phyloP scores from a whole-genome alignment of 2,797 vertebrate genomes.

The Anabas testudineus region DNA sequence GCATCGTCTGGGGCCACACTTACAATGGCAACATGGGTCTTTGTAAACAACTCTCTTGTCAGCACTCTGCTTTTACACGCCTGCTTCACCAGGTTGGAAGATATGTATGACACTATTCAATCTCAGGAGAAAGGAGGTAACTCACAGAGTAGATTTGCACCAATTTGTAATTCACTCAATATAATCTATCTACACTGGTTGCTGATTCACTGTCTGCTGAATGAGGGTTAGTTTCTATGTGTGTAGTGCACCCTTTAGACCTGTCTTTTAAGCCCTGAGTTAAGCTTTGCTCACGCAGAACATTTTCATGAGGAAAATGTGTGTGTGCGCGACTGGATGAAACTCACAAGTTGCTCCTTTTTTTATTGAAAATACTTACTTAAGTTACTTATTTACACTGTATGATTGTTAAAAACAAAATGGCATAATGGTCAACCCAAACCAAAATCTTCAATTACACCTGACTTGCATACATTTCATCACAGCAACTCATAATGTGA shows the following conservation, averaged over 20 bases:
- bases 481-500: too few species aligned
- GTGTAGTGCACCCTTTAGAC: not conserved
- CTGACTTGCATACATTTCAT: too few species aligned
- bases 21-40: conserved; percentile 25
- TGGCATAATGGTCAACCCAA: too few species aligned
- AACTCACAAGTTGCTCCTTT: too few species aligned
- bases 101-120: conserved; percentile 7
- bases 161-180: not conserved
- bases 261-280: not conserved
- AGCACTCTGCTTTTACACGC: conserved; percentile 35
- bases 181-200: not conserved
- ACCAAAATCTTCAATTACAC: too few species aligned
- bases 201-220: not conserved
- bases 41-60: conserved; percentile 48
- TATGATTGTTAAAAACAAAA: too few species aligned
- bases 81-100: conserved; percentile 27
- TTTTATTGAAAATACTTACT: too few species aligned
- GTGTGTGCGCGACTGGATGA: too few species aligned
- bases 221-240: not conserved
- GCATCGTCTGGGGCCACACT: conserved; percentile 33
- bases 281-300: too few species aligned
- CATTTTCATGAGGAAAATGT: too few species aligned
- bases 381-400: too few species aligned
- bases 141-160: not conserved
- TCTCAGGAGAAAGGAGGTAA: conserved; percentile 1